These are phyloP conservation scores for Propsilocerus akamusi DNA, from an alignment of 1,140 invertebrate genomes.

Conservation along the genomic window DNA sequence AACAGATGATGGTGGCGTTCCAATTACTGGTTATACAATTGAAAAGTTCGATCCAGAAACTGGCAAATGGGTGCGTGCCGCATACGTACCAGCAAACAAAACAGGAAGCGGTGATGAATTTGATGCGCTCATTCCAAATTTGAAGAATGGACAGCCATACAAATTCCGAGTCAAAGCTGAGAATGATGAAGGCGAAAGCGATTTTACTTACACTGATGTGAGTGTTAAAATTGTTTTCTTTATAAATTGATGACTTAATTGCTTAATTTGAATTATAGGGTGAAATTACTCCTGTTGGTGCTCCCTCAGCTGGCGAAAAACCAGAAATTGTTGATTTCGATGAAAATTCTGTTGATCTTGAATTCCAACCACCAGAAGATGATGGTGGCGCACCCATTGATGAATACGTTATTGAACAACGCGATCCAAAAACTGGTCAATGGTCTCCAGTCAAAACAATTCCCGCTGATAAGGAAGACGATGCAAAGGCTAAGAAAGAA, in stretches of 20 bases:
- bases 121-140: constrained; percentile 53
- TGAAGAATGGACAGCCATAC: constrained; percentile 84
- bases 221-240: not conserved
- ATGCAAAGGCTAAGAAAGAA: constrained; percentile 15
- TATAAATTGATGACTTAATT: not conserved
- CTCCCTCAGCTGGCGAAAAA: constrained; percentile 28
- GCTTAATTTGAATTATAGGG: not conserved
- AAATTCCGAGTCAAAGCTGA: constrained; percentile 91
- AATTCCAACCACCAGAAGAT: constrained; percentile 83
- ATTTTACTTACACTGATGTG: constrained; percentile 5
- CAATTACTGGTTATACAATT: constrained; percentile 86
- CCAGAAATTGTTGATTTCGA: constrained; percentile 88
- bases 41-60: constrained; percentile 86
- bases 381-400: constrained; percentile 83
- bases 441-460: constrained; percentile 71
- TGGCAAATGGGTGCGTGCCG: constrained; percentile 77
- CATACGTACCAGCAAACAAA: constrained; percentile 33
- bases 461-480: constrained; percentile 22
- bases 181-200: constrained; percentile 77
- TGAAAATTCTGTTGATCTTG: constrained; percentile 77
- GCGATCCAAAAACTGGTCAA: constrained; percentile 80
- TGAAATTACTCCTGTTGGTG: not conserved
- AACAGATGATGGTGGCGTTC: constrained; percentile 82
- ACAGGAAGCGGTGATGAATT: constrained; percentile 50
- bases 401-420: constrained; percentile 94